These are phyloP conservation scores for Idaea dimidiata DNA, from an alignment of 2,888 invertebrate species.

Conservation along the genomic window DNA sequence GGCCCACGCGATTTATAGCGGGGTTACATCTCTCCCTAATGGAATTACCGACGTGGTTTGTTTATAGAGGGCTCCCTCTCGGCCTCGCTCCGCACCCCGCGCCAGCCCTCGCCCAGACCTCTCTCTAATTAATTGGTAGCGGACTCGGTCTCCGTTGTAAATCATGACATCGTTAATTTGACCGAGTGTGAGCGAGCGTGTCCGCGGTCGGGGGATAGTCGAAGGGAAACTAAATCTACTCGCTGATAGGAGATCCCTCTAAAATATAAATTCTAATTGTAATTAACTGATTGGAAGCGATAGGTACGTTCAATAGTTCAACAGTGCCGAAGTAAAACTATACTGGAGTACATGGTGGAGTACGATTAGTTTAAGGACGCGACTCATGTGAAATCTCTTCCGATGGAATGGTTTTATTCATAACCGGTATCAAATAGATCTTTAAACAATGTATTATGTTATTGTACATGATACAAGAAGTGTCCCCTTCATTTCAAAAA, in stretches of 20 bases:
- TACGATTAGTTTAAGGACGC: no score
- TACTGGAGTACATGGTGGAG: no score
- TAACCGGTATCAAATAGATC: no score
- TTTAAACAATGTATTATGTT: no score
- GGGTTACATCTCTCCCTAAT: constrained; percentile 61
- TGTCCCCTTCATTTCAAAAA: no score
- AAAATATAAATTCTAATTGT: not conserved
- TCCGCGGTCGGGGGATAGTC: not conserved
- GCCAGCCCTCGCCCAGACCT: constrained; percentile 5
- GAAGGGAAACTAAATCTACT: no score
- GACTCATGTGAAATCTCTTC: no score
- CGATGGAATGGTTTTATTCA: no score
- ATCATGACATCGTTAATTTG: constrained; percentile 28
- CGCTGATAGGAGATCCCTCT: not conserved
- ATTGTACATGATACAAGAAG: no score
- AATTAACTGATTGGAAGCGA: not conserved
- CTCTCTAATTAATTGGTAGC: constrained; percentile 47
- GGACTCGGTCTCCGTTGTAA: constrained; percentile 29
- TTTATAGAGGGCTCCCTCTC: constrained; percentile 41
- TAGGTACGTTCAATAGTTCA: no score
- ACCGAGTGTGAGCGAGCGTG: no score
- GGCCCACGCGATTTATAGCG: constrained; percentile 46
- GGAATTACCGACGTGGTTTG: constrained; percentile 61
- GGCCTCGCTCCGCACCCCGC: constrained; percentile 3
- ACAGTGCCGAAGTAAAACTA: no score